These are phyloP conservation scores for Bradypodion pumilum DNA, from an alignment of 2,797 vertebrate genomes.

Conservation along the genomic window DNA sequence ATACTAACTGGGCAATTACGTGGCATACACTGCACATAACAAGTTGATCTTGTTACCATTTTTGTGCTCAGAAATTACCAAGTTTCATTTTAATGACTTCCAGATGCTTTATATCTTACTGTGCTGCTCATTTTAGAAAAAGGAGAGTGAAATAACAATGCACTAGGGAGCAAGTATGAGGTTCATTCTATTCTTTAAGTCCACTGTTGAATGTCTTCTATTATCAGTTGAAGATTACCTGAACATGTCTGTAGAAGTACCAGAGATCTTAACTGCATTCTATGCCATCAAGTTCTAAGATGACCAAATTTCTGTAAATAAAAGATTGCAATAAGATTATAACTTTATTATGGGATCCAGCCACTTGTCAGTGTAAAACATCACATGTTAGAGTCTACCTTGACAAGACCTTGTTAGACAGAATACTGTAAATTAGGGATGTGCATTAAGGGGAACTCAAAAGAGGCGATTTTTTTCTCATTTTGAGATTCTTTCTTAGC, in stretches of 20 bases:
- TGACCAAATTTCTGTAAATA: neutral
- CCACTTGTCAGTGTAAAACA: neutral
- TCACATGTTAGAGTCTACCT: too few species aligned
- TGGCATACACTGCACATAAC: conserved; percentile 50
- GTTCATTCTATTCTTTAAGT: conserved; percentile 39
- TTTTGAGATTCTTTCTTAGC: too few species aligned
- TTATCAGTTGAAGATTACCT: conserved; percentile 55
- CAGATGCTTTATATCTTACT: conserved; percentile 58
- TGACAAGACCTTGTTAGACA: neutral
- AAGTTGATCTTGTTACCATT: conserved; percentile 57
- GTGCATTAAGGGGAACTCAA: too few species aligned
- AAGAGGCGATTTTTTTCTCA: too few species aligned
- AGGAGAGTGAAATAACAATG: conserved; percentile 57
- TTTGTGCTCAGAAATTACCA: conserved; percentile 55
- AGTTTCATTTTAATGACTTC: conserved; percentile 61
- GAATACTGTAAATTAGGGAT: neutral
- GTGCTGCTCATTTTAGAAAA: conserved; percentile 61
- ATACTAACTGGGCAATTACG: conserved; percentile 64
- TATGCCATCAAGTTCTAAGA: neutral
- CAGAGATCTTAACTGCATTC: conserved; percentile 42
- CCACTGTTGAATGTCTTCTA: conserved; percentile 49
- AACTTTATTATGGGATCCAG: neutral
- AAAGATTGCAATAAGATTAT: neutral
- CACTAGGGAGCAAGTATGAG: conserved; percentile 48
- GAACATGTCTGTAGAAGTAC: conserved; percentile 45